Evolutionary conservation across 2,888 invertebrate species (phyloP).

Genomic region (Corbicula japonica): DNA sequence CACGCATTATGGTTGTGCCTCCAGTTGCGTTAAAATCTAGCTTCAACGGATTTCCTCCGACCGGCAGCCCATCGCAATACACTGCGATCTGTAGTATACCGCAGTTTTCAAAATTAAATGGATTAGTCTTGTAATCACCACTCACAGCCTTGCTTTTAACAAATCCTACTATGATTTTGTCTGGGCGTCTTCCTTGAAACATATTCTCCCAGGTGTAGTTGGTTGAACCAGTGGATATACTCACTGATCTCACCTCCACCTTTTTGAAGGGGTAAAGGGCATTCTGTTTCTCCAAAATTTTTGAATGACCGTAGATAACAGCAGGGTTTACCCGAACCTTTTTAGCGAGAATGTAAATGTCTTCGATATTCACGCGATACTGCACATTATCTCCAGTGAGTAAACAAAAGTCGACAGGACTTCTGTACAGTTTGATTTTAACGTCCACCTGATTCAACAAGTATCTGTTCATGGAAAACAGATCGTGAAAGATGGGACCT

Average conservation of each 20-base stretch:
- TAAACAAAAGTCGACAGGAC: slow-evolving; percentile 10
- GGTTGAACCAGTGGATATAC: slow-evolving; percentile 20
- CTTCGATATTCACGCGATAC: slow-evolving; percentile 14
- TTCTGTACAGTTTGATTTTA: too few species aligned
- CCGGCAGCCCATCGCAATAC: too few species aligned
- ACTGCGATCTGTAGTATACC: slow-evolving; percentile 10
- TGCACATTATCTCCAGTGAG: background rate
- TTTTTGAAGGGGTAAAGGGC: slow-evolving; percentile 37
- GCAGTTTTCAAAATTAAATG: too few species aligned
- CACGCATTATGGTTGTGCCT: slow-evolving; percentile 16
- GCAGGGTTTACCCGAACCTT: slow-evolving; percentile 28
- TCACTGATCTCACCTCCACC: slow-evolving; percentile 25
- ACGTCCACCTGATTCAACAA: too few species aligned
- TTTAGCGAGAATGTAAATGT: slow-evolving; percentile 26
- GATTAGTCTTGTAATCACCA: too few species aligned
- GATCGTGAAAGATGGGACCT: too few species aligned
- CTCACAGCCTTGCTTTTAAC: slow-evolving; percentile 39
- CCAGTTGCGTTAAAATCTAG: slow-evolving; percentile 7
- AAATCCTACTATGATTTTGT: slow-evolving; percentile 32
- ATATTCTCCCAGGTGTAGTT: slow-evolving; percentile 27
- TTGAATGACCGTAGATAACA: slow-evolving; percentile 35
- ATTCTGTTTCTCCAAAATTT: slow-evolving; percentile 30
- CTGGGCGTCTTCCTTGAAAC: slow-evolving; percentile 24
- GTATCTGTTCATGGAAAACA: too few species aligned
- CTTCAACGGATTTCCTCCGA: slow-evolving; percentile 45